These are phyloP conservation scores for Apotomis betuletana DNA, from an alignment of 2,888 invertebrate genomes.

Conservation along the genomic window DNA sequence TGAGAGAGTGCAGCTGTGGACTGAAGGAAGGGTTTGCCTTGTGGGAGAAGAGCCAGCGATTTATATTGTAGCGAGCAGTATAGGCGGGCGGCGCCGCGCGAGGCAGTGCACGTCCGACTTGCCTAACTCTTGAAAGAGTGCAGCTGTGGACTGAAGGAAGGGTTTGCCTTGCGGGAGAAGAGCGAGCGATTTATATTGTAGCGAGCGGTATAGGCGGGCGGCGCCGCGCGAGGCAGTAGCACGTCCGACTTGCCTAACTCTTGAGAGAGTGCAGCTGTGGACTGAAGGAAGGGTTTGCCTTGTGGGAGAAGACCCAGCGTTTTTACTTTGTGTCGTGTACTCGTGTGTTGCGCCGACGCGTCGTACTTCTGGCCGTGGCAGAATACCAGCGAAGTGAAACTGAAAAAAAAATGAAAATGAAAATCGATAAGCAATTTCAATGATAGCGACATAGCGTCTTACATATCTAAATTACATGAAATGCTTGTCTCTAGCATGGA, in stretches of 20 bases:
- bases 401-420: too few relatives aligned
- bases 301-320: neutral
- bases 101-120: slow-evolving; percentile 30
- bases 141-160: slow-evolving; percentile 20
- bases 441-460: too few relatives aligned
- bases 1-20: slow-evolving; percentile 34
- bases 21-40: neutral
- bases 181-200: slow-evolving; percentile 10
- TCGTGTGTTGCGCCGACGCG: too few relatives aligned
- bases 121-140: slow-evolving; percentile 31
- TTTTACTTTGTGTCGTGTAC: too few relatives aligned
- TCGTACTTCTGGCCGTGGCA: too few relatives aligned
- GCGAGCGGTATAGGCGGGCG: neutral
- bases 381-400: too few relatives aligned
- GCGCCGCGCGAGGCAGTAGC: slow-evolving; percentile 10
- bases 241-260: slow-evolving; percentile 34
- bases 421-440: too few relatives aligned
- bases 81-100: neutral
- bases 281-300: neutral
- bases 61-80: neutral
- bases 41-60: slow-evolving; percentile 1
- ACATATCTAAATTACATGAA: too few relatives aligned
- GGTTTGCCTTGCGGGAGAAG: neutral
- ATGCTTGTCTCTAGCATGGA: too few relatives aligned
- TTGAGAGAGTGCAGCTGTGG: slow-evolving; percentile 35